phyloP scores from a whole-genome alignment of 2,113 vertebrate genomes.

The Forbesichthys papilliferus region DNA sequence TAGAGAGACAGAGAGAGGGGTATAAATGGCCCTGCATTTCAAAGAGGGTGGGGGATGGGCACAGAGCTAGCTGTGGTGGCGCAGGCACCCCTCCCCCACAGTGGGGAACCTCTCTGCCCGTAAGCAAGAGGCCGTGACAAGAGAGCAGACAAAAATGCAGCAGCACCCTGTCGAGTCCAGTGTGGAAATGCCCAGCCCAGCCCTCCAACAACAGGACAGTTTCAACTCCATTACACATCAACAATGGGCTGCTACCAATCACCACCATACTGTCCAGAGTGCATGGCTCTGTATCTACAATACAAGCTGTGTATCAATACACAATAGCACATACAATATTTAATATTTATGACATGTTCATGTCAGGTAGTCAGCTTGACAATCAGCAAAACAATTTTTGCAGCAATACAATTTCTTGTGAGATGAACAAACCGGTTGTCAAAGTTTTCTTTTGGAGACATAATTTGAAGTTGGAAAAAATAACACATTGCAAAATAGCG shows the following conservation, averaged over 20 bases:
- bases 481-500: too few species aligned
- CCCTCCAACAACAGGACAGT: slow-evolving; percentile 23
- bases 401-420: too few species aligned
- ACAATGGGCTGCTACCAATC: neutral
- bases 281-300: neutral
- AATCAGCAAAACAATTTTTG: too few species aligned
- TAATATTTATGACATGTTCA: too few species aligned
- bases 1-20: neutral
- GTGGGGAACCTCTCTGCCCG: slow-evolving; percentile 8
- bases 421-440: too few species aligned
- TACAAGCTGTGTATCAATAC: too few species aligned
- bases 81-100: slow-evolving; percentile 1
- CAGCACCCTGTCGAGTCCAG: slow-evolving; percentile 21
- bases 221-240: slow-evolving; percentile 25
- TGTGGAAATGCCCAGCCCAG: neutral
- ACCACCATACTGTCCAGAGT: neutral
- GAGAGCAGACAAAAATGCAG: neutral
- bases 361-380: too few species aligned
- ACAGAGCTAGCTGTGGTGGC: neutral
- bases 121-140: slow-evolving; percentile 5
- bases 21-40: neutral
- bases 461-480: too few species aligned
- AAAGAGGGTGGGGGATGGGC: neutral
- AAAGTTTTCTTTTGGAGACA: too few species aligned
- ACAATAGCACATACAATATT: too few species aligned